phyloP scores from a whole-genome alignment of 2,113 vertebrate species.

The Rousettus leschenaultii region DNA sequence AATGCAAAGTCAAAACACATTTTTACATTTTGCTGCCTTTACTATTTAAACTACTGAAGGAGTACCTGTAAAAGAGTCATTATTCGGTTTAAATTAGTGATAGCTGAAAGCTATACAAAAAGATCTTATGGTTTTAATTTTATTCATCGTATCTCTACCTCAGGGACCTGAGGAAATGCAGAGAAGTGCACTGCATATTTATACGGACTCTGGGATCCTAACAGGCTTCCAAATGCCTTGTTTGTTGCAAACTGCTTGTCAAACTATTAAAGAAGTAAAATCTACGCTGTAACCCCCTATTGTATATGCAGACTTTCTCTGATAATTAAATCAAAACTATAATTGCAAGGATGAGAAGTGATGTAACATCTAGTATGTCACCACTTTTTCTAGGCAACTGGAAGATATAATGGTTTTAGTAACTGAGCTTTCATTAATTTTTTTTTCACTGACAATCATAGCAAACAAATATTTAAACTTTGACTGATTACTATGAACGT shows the following conservation, averaged over 20 bases:
- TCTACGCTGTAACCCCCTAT: conserved; percentile 59
- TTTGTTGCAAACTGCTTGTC: conserved; percentile 76
- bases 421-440: neutral
- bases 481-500: neutral
- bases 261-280: conserved; percentile 76
- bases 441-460: neutral
- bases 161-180: conserved; percentile 57
- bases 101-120: conserved; percentile 65
- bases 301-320: conserved; percentile 56
- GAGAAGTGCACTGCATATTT: conserved; percentile 73
- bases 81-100: conserved; percentile 63
- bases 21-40: conserved; percentile 52
- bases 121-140: conserved; percentile 67
- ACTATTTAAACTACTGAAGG: conserved; percentile 41
- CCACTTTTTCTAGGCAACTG: neutral
- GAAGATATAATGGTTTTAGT: conserved; percentile 19
- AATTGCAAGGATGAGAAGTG: conserved; percentile 39
- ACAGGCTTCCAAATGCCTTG: conserved; percentile 71
- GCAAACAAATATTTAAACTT: conserved; percentile 19
- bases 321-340: conserved; percentile 78
- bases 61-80: conserved; percentile 53
- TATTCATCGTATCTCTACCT: conserved; percentile 67
- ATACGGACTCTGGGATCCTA: conserved; percentile 71
- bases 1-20: conserved; percentile 48
- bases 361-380: neutral